A percentile compares a stretch with the other conserved stretches of the same genome.
Evolutionary conservation across 1,140 invertebrate genomes (phyloP).

Genomic region (Brachionus sp.): DNA sequence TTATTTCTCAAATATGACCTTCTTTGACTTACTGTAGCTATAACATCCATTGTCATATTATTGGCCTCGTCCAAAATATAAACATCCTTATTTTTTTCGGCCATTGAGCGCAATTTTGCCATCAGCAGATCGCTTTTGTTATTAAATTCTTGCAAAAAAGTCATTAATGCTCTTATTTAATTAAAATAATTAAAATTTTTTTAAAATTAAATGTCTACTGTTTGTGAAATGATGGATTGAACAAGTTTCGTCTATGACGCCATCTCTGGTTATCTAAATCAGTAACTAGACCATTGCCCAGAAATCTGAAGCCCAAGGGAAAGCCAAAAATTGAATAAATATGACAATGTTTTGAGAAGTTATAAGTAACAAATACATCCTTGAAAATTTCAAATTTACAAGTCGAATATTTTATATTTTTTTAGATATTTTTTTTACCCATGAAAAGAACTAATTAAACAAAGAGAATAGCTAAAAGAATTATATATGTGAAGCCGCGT

Average conservation of each 20-base stretch:
- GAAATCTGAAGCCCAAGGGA: slow-evolving; percentile 8
- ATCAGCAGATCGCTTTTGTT: background rate
- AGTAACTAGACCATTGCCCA: slow-evolving; percentile 29
- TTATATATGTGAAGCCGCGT: no score
- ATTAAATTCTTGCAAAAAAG: background rate
- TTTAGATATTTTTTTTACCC: no score
- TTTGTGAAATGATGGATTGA: slow-evolving; percentile 21
- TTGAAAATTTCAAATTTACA: no score
- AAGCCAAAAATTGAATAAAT: background rate
- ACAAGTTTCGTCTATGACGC: background rate
- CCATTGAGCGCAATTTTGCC: background rate
- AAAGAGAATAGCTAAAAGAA: no score
- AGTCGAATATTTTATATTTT: no score
- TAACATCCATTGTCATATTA: slow-evolving; percentile 36
- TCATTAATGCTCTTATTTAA: background rate
- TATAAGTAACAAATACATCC: background rate
- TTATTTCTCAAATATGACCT: background rate
- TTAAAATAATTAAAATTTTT: background rate
- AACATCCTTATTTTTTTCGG: background rate
- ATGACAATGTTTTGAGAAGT: slow-evolving; percentile 5
- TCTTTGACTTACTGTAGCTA: background rate
- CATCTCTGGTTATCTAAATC: slow-evolving; percentile 18
- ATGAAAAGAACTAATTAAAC: no score
- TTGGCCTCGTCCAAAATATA: slow-evolving; percentile 5
- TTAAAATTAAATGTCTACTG: background rate